Percentiles rank a stretch among this genome's conserved stretches.
Evolutionary conservation across 2,113 vertebrate species (phyloP).

Genomic region (Nicator chloris): DNA sequence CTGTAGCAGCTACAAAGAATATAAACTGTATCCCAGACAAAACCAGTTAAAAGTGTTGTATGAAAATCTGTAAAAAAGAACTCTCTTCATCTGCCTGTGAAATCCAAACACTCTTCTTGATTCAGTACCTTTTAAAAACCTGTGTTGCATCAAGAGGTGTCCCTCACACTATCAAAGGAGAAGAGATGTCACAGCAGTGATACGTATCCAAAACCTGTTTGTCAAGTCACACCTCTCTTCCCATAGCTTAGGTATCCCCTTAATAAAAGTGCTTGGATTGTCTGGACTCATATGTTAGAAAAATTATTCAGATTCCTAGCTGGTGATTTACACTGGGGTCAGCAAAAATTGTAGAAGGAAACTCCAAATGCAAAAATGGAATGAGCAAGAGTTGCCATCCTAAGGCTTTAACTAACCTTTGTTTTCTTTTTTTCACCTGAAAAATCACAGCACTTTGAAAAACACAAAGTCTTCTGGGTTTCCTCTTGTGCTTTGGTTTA

Average conservation of each 20-base stretch:
- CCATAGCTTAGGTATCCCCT: neutral
- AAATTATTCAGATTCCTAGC: neutral
- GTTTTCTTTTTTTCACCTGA: neutral
- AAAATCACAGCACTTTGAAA: neutral
- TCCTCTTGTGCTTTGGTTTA: neutral
- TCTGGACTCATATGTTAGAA: neutral
- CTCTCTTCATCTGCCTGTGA: neutral
- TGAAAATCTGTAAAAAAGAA: neutral
- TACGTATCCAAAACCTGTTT: neutral
- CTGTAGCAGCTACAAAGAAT: neutral
- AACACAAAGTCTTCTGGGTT: neutral
- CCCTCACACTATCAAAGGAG: neutral
- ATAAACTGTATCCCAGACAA: neutral
- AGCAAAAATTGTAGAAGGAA: neutral
- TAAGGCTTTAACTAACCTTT: neutral
- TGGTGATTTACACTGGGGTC: neutral
- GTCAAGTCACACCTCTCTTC: neutral
- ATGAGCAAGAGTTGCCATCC: neutral
- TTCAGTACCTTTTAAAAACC: neutral
- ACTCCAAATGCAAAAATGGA: neutral
- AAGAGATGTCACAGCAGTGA: neutral
- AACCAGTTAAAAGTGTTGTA: neutral
- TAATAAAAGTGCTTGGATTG: neutral
- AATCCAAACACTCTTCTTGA: neutral
- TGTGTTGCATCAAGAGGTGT: neutral